These are phyloP conservation scores for Coracias cyanogaster DNA, from an alignment of 2,797 vertebrate species.

Conservation along the genomic window DNA sequence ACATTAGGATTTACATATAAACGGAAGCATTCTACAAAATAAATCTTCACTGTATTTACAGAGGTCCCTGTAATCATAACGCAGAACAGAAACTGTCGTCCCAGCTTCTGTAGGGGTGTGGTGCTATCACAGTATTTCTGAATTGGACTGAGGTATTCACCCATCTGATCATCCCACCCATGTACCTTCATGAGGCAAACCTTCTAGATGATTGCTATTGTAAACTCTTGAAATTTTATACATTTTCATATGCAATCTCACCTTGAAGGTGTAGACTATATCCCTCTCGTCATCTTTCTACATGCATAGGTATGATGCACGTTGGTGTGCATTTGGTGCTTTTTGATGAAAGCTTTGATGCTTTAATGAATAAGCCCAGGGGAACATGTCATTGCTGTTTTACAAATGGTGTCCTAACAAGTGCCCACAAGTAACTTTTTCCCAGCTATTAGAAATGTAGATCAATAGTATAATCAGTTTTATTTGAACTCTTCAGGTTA, in stretches of 20 bases:
- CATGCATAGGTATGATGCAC: not conserved
- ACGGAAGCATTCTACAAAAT: not conserved
- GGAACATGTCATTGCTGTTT: constrained; percentile 20
- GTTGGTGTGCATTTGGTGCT: too few relatives aligned
- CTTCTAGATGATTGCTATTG: not conserved
- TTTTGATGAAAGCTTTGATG: not conserved
- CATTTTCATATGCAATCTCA: not conserved
- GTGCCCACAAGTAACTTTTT: not conserved
- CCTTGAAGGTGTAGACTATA: not conserved
- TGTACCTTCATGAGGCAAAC: not conserved
- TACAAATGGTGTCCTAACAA: not conserved
- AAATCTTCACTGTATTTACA: not conserved
- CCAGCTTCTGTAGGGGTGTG: not conserved
- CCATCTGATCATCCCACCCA: not conserved
- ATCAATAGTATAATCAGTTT: not conserved
- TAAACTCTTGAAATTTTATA: not conserved
- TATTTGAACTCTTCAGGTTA: not conserved
- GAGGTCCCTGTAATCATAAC: not conserved
- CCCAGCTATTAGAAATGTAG: not conserved
- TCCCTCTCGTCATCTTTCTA: not conserved
- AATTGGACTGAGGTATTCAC: not conserved
- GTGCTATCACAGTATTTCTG: not conserved
- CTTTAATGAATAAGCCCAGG: constrained; percentile 38
- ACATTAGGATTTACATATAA: not conserved
- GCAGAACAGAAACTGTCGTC: not conserved